Percentiles rank a stretch among this genome's conserved stretches.
Conservation (phyloP, 2,113 vertebrate genomes). For the Apodemus sylvaticus region DNA sequence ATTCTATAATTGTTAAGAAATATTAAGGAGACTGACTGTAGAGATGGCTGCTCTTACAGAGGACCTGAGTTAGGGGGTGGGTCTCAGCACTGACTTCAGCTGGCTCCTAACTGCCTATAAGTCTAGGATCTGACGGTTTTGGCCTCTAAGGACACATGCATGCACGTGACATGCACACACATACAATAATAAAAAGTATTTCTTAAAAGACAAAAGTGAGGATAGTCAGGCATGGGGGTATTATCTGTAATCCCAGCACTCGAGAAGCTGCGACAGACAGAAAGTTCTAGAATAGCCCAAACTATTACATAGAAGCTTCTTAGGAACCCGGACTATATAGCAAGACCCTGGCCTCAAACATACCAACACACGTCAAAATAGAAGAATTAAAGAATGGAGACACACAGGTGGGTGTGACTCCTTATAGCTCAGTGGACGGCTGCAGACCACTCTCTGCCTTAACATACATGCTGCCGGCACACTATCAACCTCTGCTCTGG, state of each 20-base stretch:
- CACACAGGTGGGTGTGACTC: neutral
- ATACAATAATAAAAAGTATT: neutral
- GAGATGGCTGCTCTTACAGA: neutral
- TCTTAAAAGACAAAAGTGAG: neutral
- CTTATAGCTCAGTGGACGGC: neutral
- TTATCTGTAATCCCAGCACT: neutral
- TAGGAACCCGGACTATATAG: neutral
- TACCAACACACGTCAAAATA: neutral
- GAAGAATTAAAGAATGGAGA: neutral
- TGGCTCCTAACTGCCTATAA: neutral
- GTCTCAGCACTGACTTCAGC: neutral
- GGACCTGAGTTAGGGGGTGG: neutral
- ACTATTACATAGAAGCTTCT: neutral
- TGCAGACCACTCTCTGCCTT: neutral
- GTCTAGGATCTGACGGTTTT: neutral
- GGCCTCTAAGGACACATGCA: neutral
- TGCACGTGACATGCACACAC: neutral
- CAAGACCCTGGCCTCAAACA: neutral
- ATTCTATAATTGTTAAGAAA: constrained; percentile 1
- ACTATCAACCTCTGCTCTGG: neutral
- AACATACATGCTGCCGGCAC: neutral
- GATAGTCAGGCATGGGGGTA: neutral
- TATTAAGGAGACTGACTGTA: neutral
- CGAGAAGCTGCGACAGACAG: neutral
- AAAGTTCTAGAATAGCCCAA: neutral